phyloP scores from a whole-genome alignment of 2,888 invertebrate species.

The Ormia ochracea region DNA sequence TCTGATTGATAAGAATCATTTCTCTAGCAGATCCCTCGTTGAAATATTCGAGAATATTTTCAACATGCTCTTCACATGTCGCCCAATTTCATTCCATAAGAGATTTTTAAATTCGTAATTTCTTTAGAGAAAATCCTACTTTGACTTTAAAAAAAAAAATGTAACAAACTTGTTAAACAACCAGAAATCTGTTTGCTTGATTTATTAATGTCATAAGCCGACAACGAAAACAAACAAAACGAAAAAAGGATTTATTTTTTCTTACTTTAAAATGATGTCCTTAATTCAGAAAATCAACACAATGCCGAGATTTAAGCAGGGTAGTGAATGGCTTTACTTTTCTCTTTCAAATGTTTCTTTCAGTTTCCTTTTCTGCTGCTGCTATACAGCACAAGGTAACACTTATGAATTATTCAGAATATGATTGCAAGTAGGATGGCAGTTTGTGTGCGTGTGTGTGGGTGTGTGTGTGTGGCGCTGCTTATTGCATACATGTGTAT shows the following conservation, averaged over 20 bases:
- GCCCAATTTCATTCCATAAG: too few relatives aligned
- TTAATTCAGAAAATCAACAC: conserved; percentile 48
- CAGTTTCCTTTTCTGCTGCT: background rate
- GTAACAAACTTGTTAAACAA: background rate
- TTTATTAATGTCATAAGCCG: conserved; percentile 6
- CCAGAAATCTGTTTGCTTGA: conserved; percentile 2
- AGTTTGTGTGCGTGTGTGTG: background rate
- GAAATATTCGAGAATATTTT: too few relatives aligned
- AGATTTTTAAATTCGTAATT: too few relatives aligned
- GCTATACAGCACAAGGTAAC: conserved; percentile 19
- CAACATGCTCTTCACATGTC: too few relatives aligned
- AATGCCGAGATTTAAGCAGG: background rate
- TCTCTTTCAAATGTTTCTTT: background rate
- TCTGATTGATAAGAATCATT: too few relatives aligned
- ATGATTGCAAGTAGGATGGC: background rate
- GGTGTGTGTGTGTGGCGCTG: background rate
- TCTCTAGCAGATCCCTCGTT: too few relatives aligned
- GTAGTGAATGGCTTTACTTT: background rate
- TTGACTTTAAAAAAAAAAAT: background rate
- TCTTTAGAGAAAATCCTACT: too few relatives aligned
- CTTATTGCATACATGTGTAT: too few relatives aligned
- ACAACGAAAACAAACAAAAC: background rate
- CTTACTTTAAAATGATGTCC: background rate
- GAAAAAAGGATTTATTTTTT: background rate
- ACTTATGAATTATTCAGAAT: conserved; percentile 35